phyloP scores from a whole-genome alignment of 2,113 vertebrate species.

The Solea solea region DNA sequence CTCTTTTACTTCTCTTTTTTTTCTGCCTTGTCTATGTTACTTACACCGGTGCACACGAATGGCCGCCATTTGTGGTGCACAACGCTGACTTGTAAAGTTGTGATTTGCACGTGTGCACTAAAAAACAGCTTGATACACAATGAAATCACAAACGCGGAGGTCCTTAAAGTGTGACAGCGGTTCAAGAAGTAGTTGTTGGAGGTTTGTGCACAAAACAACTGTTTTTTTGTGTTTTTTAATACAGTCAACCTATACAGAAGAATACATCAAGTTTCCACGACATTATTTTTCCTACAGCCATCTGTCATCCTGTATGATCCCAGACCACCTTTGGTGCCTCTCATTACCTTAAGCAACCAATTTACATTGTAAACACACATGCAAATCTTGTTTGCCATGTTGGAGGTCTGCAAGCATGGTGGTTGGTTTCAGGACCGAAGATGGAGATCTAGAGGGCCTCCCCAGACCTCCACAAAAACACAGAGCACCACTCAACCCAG shows the following conservation, averaged over 20 bases:
- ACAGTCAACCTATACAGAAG: constrained; percentile 18
- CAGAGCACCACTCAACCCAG: constrained; percentile 45
- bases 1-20: constrained; percentile 17
- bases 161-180: constrained; percentile 47
- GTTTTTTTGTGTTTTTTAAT: constrained; percentile 4
- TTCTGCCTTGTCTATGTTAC: constrained; percentile 26
- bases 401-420: constrained; percentile 49
- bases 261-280: neutral
- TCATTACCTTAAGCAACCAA: constrained; percentile 52
- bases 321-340: constrained; percentile 50
- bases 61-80: constrained; percentile 40
- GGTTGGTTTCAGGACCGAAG: constrained; percentile 43
- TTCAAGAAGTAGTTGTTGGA: constrained; percentile 32
- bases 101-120: constrained; percentile 71
- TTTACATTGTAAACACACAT: constrained; percentile 77
- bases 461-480: constrained; percentile 45
- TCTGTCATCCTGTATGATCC: constrained; percentile 8
- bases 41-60: constrained; percentile 48
- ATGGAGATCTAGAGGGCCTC: constrained; percentile 46
- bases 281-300: neutral
- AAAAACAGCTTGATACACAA: constrained; percentile 73
- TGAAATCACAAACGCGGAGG: constrained; percentile 62
- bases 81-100: constrained; percentile 68
- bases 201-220: neutral
- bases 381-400: constrained; percentile 68